phyloP scores from a whole-genome alignment of 2,797 vertebrate genomes.

The Poecile montanus region DNA sequence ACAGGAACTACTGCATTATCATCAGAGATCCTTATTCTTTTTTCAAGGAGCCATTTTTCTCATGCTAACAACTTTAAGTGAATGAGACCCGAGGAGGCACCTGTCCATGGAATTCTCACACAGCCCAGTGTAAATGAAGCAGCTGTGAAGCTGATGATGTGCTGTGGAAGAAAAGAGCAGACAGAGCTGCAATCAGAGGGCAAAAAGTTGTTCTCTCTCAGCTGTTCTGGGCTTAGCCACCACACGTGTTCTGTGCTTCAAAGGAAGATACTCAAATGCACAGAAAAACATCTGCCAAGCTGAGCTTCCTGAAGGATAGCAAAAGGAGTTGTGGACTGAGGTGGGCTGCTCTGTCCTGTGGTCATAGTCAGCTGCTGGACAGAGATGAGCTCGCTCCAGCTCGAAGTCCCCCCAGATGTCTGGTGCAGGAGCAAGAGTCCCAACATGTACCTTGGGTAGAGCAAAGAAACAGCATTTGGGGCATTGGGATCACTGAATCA shows the following conservation, averaged over 20 bases:
- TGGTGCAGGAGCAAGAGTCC: background rate
- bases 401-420: background rate
- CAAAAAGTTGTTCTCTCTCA: background rate
- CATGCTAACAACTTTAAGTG: background rate
- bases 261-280: background rate
- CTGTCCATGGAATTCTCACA: background rate
- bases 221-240: background rate
- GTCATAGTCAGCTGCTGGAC: background rate
- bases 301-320: background rate
- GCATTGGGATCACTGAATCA: background rate
- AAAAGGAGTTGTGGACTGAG: background rate
- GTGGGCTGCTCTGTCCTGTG: background rate
- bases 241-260: background rate
- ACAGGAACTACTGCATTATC: background rate
- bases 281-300: background rate
- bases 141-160: background rate
- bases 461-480: accelerated
- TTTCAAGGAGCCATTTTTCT: background rate
- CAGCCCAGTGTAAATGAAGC: background rate
- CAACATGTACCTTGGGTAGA: background rate
- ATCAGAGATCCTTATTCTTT: background rate
- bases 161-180: background rate
- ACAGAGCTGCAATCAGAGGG: background rate
- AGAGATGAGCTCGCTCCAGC: background rate
- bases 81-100: background rate